Evolutionary conservation across 2,888 invertebrate genomes (phyloP), one percentile per base, ranked within the genome.

Genomic region (Eristalinus sepulchralis): DNA sequence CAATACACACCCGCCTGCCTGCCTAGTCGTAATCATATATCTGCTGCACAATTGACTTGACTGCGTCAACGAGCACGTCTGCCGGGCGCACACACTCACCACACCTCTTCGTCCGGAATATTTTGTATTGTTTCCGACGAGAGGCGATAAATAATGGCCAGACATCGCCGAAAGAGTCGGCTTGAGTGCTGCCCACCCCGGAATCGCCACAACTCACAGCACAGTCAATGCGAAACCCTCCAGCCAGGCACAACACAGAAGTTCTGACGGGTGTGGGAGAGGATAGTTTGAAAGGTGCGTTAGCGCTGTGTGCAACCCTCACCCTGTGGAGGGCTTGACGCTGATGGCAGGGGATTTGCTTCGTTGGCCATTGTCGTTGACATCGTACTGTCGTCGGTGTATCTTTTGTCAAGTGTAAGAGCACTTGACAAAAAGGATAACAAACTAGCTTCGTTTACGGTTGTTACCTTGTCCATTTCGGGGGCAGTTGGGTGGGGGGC

Each of bases 371-470:
- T 68, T 78, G 71, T 39, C 57, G 73, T 78, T 77, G 83, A 78
- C 83, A 78, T 83, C 63, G 73, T 33, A 9, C 47, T 68, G 71
- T 76, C 81, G 71, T 71, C 55, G 70, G 57, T 67, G 62, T 73
- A 70, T 83, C 85, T 82, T 86, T 82, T 86, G 86, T 86, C 78
- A 78, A 70, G 66, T 72, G 64, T 66, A 78, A 78, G 82, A 70
- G 78, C 78, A 79, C 86, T 86, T 71, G 66, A 75, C 73, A 82
- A 86, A 86, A 79, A 71, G 82, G 70, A 86, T 82, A 86, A 86
- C 86, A 86, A 85, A 86, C 78, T 78, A 86, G 82, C 82, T 82
- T 86, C 78, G 86, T 82, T 82, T 86, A 86, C 64, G 86, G 78
- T 78, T 82, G 82, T 82, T 86, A 82, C 86, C 86, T 86, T 78